Base-by-base conservation (phyloP, 2,888 invertebrate species). In the Altica lythri region DNA sequence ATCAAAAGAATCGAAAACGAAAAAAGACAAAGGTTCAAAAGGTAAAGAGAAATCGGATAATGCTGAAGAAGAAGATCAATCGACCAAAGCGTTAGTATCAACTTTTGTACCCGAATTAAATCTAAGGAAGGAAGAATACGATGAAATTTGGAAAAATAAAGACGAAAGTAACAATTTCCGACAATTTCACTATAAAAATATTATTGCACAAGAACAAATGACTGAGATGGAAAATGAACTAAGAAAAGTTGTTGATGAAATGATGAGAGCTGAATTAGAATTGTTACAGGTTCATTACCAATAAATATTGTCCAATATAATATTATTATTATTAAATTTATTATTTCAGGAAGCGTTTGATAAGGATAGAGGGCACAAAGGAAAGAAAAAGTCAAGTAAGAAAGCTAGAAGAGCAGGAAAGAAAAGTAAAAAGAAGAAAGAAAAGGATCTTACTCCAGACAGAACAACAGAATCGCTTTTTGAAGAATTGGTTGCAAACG, bases 381-480 rank as follows among this genome's bases (percentile, higher is more conserved):
- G 89, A 0, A 90, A 90, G 68, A 89, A 90, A 67, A 90, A 91
- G 69, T 82, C 83, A 27, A 87, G 86, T 60, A 92, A 92, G 67
- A 85, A 90, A 77, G 80, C 86, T 0, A 82, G 89, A 25, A 83
- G 89, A 9, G 87, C 89, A 17, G 89, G 90, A 0, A 95, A 95
- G 68, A 95, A 95, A 70, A 86, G 84, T 62, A 95, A 95, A 74
- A 94, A 92, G 78, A 94, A 92, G 75, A 94, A 93, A 75, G 94
- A 95, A 70, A 95, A 95, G 74, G 95, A 96, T 77, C 78, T 96
- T 43, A 96, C 96, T 0, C 91, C 91, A 1, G 95, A 96, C 71
- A 82, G 95, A 72, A 90, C 91, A 0, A 87, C 89, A 0, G 92
- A 93, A 73, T 95, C 94, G 0, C 78, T 97, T 2, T 94, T 93